Evolutionary conservation across 2,113 vertebrate genomes (phyloP).

Genomic region (Paraplagusia blochii): DNA sequence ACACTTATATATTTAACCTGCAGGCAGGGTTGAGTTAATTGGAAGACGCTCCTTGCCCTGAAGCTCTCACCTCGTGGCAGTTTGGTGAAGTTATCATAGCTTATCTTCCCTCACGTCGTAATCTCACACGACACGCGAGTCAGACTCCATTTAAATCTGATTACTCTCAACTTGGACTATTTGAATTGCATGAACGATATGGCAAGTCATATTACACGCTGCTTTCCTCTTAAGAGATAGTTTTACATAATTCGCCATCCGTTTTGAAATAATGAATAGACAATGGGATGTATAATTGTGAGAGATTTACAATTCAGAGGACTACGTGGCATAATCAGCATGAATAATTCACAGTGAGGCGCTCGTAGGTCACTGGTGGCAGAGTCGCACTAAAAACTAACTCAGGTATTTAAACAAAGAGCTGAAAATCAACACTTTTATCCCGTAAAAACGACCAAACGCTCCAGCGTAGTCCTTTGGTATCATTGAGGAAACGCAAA

Average conservation of each 20-base stretch:
- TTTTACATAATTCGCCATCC: constrained; percentile 80
- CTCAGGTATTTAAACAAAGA: constrained; percentile 51
- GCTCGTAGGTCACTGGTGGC: constrained; percentile 60
- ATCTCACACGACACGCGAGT: constrained; percentile 67
- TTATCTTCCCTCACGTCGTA: constrained; percentile 69
- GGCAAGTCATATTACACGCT: constrained; percentile 79
- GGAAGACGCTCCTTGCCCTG: constrained; percentile 62
- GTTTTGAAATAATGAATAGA: constrained; percentile 82
- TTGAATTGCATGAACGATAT: constrained; percentile 81
- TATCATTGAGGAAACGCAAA: constrained; percentile 23
- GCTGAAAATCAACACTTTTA: constrained; percentile 44
- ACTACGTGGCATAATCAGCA: constrained; percentile 70
- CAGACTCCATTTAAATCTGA: constrained; percentile 72
- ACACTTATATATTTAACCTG: constrained; percentile 65
- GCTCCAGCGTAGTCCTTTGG: background rate
- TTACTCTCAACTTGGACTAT: constrained; percentile 73
- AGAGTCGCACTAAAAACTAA: constrained; percentile 46
- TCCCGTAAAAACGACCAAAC: background rate
- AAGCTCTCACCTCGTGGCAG: constrained; percentile 56
- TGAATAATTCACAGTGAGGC: constrained; percentile 65
- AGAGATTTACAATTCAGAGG: constrained; percentile 78
- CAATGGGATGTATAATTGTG: constrained; percentile 78
- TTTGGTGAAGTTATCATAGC: constrained; percentile 57
- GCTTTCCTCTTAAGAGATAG: constrained; percentile 77
- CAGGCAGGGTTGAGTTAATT: constrained; percentile 61